phyloP scores from a whole-genome alignment of 2,113 vertebrate species.

The Polypterus bichir region DNA sequence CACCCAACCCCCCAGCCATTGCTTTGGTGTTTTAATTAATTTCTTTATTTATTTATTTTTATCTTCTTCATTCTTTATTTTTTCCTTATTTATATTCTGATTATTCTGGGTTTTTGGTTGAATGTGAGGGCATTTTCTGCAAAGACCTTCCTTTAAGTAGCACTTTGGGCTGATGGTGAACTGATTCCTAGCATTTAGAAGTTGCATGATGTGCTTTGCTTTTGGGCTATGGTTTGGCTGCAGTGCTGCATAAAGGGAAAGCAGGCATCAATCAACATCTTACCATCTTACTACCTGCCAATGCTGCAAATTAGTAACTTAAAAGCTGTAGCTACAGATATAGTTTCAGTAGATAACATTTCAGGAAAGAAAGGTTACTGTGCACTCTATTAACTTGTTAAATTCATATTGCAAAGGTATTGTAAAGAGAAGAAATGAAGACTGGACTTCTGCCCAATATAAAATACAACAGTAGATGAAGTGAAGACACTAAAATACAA shows the following conservation, averaged over 20 bases:
- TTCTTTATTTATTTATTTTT: constrained; percentile 14
- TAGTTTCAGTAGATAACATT: too few species aligned
- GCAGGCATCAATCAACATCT: constrained; percentile 22
- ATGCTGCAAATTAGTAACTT: too few species aligned
- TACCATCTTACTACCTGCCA: too few species aligned
- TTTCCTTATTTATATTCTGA: constrained; percentile 16
- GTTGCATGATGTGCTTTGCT: constrained; percentile 48
- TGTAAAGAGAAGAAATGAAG: too few species aligned
- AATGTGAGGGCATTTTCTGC: constrained; percentile 12
- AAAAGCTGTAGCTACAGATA: too few species aligned
- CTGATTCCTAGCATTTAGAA: constrained; percentile 9
- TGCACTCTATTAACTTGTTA: too few species aligned
- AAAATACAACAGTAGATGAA: too few species aligned
- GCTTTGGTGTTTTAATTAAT: constrained; percentile 13
- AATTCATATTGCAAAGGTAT: too few species aligned
- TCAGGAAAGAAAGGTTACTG: too few species aligned
- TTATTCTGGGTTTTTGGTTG: constrained; percentile 22
- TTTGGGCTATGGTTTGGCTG: constrained; percentile 24
- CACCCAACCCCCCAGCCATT: neutral
- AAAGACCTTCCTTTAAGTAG: constrained; percentile 29
- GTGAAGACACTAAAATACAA: too few species aligned
- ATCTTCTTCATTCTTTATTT: constrained; percentile 24
- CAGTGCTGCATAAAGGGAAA: constrained; percentile 35
- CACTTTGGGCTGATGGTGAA: constrained; percentile 27
- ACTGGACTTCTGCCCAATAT: too few species aligned